Conservation (phyloP, 2,888 invertebrate species). For the Atethmia centrago region DNA sequence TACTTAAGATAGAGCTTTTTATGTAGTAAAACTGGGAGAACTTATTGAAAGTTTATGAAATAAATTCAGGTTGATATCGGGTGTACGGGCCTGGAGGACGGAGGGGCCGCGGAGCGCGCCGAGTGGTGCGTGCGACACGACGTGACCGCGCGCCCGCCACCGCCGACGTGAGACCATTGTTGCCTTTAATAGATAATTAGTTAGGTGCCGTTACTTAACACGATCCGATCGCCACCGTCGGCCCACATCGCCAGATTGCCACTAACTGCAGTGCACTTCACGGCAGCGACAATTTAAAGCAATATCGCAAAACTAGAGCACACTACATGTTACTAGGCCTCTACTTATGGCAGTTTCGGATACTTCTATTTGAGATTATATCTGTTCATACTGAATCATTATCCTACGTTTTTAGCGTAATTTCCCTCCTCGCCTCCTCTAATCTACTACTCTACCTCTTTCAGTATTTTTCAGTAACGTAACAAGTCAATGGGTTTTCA, state of each 20-base stretch:
- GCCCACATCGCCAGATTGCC: constrained; percentile 78
- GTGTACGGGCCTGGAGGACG: constrained; percentile 27
- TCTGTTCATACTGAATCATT: background rate
- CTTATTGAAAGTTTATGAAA: constrained; percentile 6
- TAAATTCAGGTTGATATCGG: background rate
- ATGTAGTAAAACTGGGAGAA: background rate
- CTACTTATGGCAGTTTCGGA: constrained; percentile 38
- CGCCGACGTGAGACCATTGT: constrained; percentile 87
- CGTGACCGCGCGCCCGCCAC: constrained; percentile 73
- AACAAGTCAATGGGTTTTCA: background rate
- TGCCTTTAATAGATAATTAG: constrained; percentile 89
- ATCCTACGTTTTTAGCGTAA: background rate
- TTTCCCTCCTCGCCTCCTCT: background rate
- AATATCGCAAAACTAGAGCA: constrained; percentile 73
- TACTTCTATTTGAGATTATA: constrained; percentile 10
- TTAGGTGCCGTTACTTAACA: constrained; percentile 87
- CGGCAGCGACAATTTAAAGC: constrained; percentile 69
- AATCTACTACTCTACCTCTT: background rate
- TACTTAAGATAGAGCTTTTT: background rate
- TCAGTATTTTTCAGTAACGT: background rate
- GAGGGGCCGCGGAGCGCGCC: constrained; percentile 51
- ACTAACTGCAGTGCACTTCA: constrained; percentile 74
- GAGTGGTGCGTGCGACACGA: constrained; percentile 75
- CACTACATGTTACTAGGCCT: constrained; percentile 62
- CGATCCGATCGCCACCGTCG: constrained; percentile 81